These are phyloP conservation scores for Anorthoa munda DNA, from an alignment of 2,888 invertebrate species.

Conservation along the genomic window DNA sequence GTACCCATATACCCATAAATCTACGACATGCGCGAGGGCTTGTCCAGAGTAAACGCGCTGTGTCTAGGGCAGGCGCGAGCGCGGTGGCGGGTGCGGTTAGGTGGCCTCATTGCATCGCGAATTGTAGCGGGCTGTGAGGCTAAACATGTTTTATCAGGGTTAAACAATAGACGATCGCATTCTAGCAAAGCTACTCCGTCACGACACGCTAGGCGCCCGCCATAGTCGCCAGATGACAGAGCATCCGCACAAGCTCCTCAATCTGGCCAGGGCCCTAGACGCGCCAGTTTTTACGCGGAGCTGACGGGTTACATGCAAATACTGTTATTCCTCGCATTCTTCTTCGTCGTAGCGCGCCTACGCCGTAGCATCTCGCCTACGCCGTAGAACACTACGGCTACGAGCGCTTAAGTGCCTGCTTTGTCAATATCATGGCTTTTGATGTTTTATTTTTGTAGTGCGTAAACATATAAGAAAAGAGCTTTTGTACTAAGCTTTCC, in stretches of 20 bases:
- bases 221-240: not conserved
- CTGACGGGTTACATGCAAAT: conserved; percentile 29
- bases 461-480: conserved; percentile 5
- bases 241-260: not conserved
- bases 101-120: not conserved
- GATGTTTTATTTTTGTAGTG: conserved; percentile 40
- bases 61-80: not conserved
- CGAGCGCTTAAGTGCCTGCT: conserved; percentile 41
- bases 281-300: conserved; percentile 13
- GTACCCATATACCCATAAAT: no score
- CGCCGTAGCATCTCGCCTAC: conserved; percentile 57
- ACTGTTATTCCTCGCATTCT: conserved; percentile 13
- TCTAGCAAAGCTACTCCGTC: not conserved
- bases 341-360: conserved; percentile 36
- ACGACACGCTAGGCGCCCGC: not conserved
- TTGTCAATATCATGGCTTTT: conserved; percentile 37
- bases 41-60: not conserved
- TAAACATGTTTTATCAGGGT: not conserved
- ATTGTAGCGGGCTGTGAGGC: not conserved
- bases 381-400: conserved; percentile 55
- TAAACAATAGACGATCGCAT: not conserved
- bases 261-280: not conserved
- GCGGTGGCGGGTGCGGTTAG: not conserved
- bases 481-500: not conserved
- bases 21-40: conserved; percentile 18